Evolutionary conservation across 2,888 invertebrate genomes (phyloP), one percentile per base, ranked within the genome.

Genomic region (Gonocerus acuteangulatus): DNA sequence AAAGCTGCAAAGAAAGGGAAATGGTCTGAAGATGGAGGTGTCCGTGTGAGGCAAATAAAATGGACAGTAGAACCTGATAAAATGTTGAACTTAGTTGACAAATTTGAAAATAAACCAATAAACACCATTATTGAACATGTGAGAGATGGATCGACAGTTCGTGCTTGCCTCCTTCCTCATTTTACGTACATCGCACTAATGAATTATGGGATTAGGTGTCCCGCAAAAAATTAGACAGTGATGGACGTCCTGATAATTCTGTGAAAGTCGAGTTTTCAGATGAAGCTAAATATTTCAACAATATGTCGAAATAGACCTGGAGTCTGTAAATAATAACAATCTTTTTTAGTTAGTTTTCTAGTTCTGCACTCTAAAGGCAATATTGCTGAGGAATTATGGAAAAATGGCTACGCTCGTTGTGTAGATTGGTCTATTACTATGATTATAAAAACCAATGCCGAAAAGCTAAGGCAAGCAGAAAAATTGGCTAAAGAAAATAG

Each of bases 111-210:
- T 36, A 89, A 93, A 72, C 93, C 92, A 0, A 79, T 96, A 3
- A 88, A 86, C 74, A 95, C 96, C 48, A 84, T 99, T 61, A 88
- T 99, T 69, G 99, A 99, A 73, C 94, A 95, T 78, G 96, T 99
- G 0, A 83, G 95, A 61, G 97, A 99, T 76, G 97, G 97, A 0
- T 95, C 95, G 32, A 97, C 97, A 1, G 85, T 96, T 13, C 82
- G 96, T 67, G 88, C 91, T 2, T 89, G 95, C 71, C 78, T 99
- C 11, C 75, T 96, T 61, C 95, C 96, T 1, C 89, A 89, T 63
- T 94, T 85, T 74, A 85, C 92, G 69, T 89, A 94, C 71, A 84
- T 97, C 62, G 96, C 95, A 0, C 75, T 99, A 62, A 95, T 95
- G 89, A 84, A 99, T 66, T 90, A 95, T 54, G 99, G 99, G 64